Base-by-base conservation (phyloP, 1,140 invertebrate species). In the Agrilus planipennis region DNA sequence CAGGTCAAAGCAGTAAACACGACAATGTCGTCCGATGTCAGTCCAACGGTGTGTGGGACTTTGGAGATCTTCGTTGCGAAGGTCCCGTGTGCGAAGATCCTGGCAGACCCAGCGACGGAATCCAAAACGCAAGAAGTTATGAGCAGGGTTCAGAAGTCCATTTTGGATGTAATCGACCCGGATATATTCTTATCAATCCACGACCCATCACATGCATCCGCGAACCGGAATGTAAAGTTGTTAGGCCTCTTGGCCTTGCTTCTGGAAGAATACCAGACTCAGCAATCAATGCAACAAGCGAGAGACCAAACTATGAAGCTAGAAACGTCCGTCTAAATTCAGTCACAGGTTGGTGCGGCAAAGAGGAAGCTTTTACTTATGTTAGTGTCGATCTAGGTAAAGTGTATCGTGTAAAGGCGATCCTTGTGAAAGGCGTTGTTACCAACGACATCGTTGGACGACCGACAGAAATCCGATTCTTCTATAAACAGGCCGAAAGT, bases 41-140 rank as follows among this genome's bases (percentile, higher is more conserved):
- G 67, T 79, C 79, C 2, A 90, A 91, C 58, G 89, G 87, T 5
- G 81, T 89, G 35, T 97, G 93, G 93, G 93, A 97, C 65, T 94
- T 96, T 64, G 92, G 92, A 7, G 89, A 95, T 62, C 68, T 98
- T 12, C 72, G 89, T 32, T 98, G 93, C 57, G 90, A 95, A 70
- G 91, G 90, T 40, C 89, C 90, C 15, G 89, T 94, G 1, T 96
- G 92, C 61, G 80, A 87, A 61, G 92, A 97, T 69, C 93, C 93
- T 1, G 89, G 91, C 2, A 72, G 89, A 51, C 92, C 93, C 1
- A 79, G 84, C 41, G 91, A 94, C 69, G 92, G 92, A 15, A 72
- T 73, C 41, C 91, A 95, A 70, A 63, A 88, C 23, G 77, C 92
- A 1, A 75, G 79, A 46, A 94, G 89, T 50, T 96, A 95, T 55